Evolutionary conservation across 1,140 invertebrate species (phyloP).

Genomic region (Odontomachus brunneus): DNA sequence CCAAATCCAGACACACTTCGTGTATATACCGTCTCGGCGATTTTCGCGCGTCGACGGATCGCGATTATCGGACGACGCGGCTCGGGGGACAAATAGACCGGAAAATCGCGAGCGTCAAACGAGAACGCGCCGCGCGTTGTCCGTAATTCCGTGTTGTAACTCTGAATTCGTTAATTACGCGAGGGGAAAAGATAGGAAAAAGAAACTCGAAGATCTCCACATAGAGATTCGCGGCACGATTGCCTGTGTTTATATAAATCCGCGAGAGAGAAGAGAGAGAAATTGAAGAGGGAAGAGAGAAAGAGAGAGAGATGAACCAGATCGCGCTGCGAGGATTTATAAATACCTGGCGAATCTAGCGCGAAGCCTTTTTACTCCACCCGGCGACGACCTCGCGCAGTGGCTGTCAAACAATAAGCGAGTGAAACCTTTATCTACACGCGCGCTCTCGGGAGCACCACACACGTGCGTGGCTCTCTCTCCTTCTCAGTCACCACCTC

Average conservation of each 20-base stretch:
- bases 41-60: no score
- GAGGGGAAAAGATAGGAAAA: no score
- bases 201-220: no score
- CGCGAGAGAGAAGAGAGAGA: not conserved
- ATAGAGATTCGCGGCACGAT: no score
- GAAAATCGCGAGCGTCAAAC: not conserved
- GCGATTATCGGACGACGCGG: constrained; percentile 10
- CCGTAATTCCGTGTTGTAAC: no score
- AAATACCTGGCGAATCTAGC: not conserved
- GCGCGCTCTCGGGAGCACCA: not conserved
- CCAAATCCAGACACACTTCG: no score
- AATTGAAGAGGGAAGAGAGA: not conserved
- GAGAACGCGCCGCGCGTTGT: not conserved
- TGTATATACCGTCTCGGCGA: no score
- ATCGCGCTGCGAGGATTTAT: not conserved
- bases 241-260: not conserved
- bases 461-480: constrained; percentile 49
- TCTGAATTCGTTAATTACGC: no score
- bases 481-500: not conserved
- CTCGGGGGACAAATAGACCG: not conserved
- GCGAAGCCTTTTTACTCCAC: constrained; percentile 9
- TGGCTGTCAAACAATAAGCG: constrained; percentile 45
- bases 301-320: not conserved
- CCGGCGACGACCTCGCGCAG: constrained; percentile 3
- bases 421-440: constrained; percentile 57